These are phyloP conservation scores for Ophion ventricosus DNA, from an alignment of 2,888 invertebrate species.

Conservation along the genomic window DNA sequence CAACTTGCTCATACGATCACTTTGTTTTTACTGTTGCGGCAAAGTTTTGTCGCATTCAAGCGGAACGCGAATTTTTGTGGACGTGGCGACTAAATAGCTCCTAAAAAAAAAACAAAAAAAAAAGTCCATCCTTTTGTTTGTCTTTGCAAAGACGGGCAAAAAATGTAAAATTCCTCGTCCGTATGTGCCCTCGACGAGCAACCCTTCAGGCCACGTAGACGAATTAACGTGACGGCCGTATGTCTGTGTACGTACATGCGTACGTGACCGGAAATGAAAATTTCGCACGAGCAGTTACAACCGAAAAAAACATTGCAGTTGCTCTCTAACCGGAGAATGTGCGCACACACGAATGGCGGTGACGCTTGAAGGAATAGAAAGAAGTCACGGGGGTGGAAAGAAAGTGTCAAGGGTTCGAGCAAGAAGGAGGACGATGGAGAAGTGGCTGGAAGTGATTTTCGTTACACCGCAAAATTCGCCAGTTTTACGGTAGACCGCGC, in stretches of 20 bases:
- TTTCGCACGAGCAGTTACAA: background rate
- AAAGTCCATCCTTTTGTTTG: background rate
- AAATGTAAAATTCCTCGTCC: constrained; percentile 14
- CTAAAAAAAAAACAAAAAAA: too few relatives aligned
- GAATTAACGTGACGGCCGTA: constrained; percentile 20
- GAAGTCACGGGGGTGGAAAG: constrained; percentile 1
- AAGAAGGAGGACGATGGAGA: constrained; percentile 9
- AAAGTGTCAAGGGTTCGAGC: constrained; percentile 3
- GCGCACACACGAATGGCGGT: background rate
- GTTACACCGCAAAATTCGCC: constrained; percentile 32
- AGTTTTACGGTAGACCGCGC: constrained; percentile 23
- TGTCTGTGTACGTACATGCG: constrained; percentile 2
- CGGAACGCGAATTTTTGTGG: too few relatives aligned
- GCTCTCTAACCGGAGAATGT: background rate
- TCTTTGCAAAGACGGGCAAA: background rate
- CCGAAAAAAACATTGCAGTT: constrained; percentile 28
- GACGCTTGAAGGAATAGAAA: background rate
- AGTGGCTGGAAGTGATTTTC: constrained; percentile 36
- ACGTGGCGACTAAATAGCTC: background rate
- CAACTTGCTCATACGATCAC: too few relatives aligned
- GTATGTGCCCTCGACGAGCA: constrained; percentile 15
- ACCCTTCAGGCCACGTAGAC: constrained; percentile 37
- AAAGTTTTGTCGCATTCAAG: too few relatives aligned
- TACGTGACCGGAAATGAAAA: constrained; percentile 50
- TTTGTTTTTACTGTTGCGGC: too few relatives aligned